Evolutionary conservation across 2,113 vertebrate genomes (phyloP), one percentile per base, ranked within the genome.

Genomic region (Dicerorhinus sumatrensis): DNA sequence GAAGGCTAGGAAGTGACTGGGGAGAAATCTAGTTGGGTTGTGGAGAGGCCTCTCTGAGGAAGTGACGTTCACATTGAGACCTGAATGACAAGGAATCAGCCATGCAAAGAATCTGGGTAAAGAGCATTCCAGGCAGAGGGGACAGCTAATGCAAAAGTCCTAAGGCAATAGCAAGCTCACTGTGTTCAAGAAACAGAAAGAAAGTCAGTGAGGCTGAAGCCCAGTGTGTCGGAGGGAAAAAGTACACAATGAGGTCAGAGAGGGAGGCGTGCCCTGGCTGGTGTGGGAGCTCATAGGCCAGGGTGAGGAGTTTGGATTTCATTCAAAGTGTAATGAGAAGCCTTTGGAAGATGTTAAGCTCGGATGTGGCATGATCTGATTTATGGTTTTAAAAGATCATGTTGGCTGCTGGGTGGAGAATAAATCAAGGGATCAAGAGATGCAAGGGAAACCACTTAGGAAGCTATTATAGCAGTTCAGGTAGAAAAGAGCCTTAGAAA

Each of bases 301-400:
- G 85, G 17, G 36, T 20, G 65, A 96, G 79, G 63, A 54, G 77
- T 46, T 84, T 95, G 69, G 87, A 94, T 72, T 92, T 76, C 94
- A 84, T 90, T 96, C 97, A 87, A 91, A 62, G 81, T 46, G n/a
- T 93, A 96, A 91, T 76, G 73, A 97, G 82, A 93, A 97, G 63
- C 54, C 93, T 94, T 93, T 69, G 13, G 51, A 91, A 84, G 69
- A 91, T 65, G 96, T 80, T 96, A 95, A 93, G 46, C 83, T 96
- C 18, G 1, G 92, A 97, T 73, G 92, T 7, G 46, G 67, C 77
- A 90, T 42, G 16, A 82, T 97, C 67, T 93, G 73, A 97, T 92
- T 89, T 93, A 93, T 48, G 69, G 73, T 96, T 97, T 97, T 96
- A 93, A 95, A 95, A 97, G 89, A 96, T 96, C 93, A 58, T 56